Evolutionary conservation across 2,888 invertebrate species (phyloP).

Genomic region (Aquatica leii): DNA sequence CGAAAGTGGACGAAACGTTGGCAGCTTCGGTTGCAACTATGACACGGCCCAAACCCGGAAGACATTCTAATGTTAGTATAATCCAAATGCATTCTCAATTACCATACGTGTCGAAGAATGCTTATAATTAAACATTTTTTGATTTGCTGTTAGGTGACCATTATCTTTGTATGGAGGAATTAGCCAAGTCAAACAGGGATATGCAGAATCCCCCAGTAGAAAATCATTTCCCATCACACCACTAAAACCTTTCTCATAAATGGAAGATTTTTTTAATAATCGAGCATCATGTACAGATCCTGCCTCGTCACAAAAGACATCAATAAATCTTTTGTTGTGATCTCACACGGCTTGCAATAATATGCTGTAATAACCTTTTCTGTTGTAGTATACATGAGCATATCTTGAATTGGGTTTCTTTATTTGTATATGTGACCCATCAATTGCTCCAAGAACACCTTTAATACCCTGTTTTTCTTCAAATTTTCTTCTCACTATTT

Average conservation of each 20-base stretch:
- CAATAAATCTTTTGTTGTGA: no score
- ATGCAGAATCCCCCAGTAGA: constrained; percentile 36
- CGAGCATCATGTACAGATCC: constrained; percentile 38
- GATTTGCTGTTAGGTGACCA: constrained; percentile 6
- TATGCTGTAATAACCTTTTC: constrained; percentile 32
- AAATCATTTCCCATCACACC: neutral
- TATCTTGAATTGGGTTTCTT: constrained; percentile 19
- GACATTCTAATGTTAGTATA: no score
- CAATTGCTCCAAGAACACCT: constrained; percentile 21
- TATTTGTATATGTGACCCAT: constrained; percentile 32
- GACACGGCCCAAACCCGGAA: no score
- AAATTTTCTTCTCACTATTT: neutral
- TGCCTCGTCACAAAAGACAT: constrained; percentile 34
- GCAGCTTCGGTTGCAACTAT: no score
- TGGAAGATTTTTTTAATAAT: constrained; percentile 37
- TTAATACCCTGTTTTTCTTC: neutral
- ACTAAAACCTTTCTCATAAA: constrained; percentile 15
- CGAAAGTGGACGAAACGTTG: no score
- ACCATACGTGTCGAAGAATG: no score
- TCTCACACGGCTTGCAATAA: constrained; percentile 30
- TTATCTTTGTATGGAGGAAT: constrained; percentile 38
- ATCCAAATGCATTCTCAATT: no score
- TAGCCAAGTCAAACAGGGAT: constrained; percentile 33
- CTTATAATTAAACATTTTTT: constrained; percentile 1
- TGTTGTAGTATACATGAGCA: constrained; percentile 28